Conservation (phyloP, 2,113 vertebrate species). For the Aix galericulata region DNA sequence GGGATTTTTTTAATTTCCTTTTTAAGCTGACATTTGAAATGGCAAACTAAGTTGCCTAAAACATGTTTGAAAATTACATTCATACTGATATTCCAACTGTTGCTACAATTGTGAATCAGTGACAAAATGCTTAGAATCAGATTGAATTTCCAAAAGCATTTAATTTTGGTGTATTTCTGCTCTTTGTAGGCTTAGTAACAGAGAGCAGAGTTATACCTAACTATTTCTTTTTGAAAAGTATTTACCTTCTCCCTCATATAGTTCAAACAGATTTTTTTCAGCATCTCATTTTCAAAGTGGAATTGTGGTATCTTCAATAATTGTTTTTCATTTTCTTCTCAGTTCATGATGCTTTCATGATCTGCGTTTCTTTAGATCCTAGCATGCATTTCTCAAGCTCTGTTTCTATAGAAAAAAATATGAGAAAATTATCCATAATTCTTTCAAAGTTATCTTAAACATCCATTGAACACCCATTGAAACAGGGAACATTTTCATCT, state of each 20-base stretch:
- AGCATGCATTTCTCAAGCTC: background rate
- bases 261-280: background rate
- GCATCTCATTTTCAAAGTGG: background rate
- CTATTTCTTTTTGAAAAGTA: background rate
- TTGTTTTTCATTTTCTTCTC: background rate
- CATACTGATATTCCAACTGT: background rate
- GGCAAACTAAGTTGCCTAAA: background rate
- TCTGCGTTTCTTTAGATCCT: background rate
- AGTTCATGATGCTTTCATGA: constrained; percentile 3
- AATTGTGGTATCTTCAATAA: background rate
- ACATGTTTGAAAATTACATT: background rate
- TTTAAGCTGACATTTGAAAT: background rate
- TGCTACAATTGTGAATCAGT: background rate
- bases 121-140: background rate
- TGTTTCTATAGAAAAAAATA: background rate
- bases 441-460: background rate
- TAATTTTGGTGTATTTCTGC: constrained; percentile 9
- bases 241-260: background rate
- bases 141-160: background rate
- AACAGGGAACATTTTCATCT: background rate
- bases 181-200: background rate
- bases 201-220: constrained; percentile 18
- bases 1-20: background rate
- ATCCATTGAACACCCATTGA: background rate
- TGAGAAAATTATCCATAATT: background rate